These are phyloP conservation scores for Drosophila conformis DNA, from an alignment of 2,888 invertebrate genomes.

Conservation along the genomic window DNA sequence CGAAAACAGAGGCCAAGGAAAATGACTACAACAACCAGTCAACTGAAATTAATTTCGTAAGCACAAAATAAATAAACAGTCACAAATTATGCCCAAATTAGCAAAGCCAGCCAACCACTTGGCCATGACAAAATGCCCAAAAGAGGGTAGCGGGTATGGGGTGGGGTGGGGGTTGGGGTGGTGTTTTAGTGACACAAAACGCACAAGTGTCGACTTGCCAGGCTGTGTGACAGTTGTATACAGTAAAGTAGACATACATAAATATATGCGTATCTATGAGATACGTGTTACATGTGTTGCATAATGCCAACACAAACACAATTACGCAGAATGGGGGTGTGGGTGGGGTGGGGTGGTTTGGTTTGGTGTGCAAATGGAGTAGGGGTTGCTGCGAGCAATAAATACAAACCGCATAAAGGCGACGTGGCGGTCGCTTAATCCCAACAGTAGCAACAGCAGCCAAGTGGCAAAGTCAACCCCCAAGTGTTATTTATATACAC, in stretches of 20 bases:
- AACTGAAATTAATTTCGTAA: conserved; percentile 74
- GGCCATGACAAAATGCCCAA: conserved; percentile 51
- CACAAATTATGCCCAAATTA: conserved; percentile 83
- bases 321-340: conserved; percentile 38
- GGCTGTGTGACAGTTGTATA: conserved; percentile 37
- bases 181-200: not conserved
- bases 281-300: conserved; percentile 76
- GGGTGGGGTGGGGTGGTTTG: not conserved
- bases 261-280: conserved; percentile 66
- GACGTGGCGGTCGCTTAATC: conserved; percentile 71
- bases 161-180: not conserved
- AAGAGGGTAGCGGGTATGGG: not conserved
- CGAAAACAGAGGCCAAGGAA: conserved; percentile 2
- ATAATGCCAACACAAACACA: conserved; percentile 71
- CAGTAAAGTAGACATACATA: conserved; percentile 3
- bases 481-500: conserved; percentile 68
- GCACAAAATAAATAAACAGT: conserved; percentile 76
- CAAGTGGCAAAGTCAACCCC: conserved; percentile 51
- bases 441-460: conserved; percentile 38
- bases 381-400: conserved; percentile 64
- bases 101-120: conserved; percentile 76
- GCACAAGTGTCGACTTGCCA: conserved; percentile 57
- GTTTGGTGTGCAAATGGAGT: not conserved
- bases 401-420: conserved; percentile 84
- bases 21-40: conserved; percentile 50